These are phyloP conservation scores for Leiothrix lutea DNA, from an alignment of 2,113 vertebrate species.

Conservation along the genomic window DNA sequence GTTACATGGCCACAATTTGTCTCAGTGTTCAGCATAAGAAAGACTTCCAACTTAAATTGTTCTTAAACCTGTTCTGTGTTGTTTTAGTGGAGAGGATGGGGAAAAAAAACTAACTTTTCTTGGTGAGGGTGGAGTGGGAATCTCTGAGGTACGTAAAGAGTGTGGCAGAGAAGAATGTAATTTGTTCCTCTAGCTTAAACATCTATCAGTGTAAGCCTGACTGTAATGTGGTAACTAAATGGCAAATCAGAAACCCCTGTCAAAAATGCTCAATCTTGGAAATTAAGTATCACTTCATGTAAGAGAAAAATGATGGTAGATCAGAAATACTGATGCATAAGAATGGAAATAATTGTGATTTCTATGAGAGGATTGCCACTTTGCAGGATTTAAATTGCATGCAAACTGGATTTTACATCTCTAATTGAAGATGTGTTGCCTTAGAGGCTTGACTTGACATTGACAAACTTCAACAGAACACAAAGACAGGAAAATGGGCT, in stretches of 20 bases:
- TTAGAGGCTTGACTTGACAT: conserved; percentile 58
- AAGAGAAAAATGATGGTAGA: conserved; percentile 30
- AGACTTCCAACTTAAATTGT: not conserved
- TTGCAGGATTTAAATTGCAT: conserved; percentile 65
- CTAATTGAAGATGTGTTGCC: conserved; percentile 70
- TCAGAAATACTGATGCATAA: conserved; percentile 38
- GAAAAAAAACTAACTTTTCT: not conserved
- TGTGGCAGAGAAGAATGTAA: not conserved
- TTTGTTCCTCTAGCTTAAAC: conserved; percentile 17
- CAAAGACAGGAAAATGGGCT: conserved; percentile 54
- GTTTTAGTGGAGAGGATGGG: not conserved
- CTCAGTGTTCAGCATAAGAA: rapidly evolving
- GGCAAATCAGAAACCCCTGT: conserved; percentile 41
- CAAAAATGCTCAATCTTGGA: conserved; percentile 28
- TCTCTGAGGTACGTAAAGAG: not conserved
- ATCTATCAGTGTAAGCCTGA: not conserved
- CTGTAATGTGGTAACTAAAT: not conserved
- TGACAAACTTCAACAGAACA: conserved; percentile 57
- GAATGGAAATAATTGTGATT: conserved; percentile 61
- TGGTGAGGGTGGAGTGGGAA: not conserved
- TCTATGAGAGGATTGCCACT: conserved; percentile 65
- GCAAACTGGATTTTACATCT: conserved; percentile 62
- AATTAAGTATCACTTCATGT: conserved; percentile 57
- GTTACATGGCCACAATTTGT: not conserved
- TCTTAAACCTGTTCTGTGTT: not conserved